Conservation (phyloP, 2,888 invertebrate species). For the Thereva nobilitata region DNA sequence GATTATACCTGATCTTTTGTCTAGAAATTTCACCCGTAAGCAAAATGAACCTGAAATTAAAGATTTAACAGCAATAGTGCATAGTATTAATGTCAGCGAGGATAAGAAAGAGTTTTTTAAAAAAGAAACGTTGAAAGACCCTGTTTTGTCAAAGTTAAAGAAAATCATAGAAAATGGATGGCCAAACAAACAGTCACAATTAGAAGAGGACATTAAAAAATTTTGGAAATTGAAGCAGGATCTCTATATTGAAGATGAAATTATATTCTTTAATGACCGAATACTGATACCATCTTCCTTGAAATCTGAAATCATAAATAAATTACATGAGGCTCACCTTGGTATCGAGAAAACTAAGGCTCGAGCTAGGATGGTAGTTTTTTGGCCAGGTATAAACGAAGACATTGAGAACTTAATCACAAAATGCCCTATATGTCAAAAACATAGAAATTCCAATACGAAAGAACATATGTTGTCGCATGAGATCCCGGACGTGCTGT, state of each 20-base stretch:
- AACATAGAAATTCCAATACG: slow-evolving; percentile 15
- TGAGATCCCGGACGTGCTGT: slow-evolving; percentile 15
- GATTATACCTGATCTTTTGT: no score
- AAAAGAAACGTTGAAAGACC: slow-evolving; percentile 31
- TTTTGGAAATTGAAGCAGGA: slow-evolving; percentile 19
- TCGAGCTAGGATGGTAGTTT: slow-evolving; percentile 21
- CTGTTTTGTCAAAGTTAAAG: slow-evolving; percentile 9
- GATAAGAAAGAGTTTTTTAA: slow-evolving; percentile 25
- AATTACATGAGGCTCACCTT: slow-evolving; percentile 20
- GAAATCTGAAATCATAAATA: background rate
- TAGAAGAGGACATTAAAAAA: slow-evolving; percentile 25
- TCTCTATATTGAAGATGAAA: slow-evolving; percentile 5
- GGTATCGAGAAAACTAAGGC: slow-evolving; percentile 37
- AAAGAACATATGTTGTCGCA: slow-evolving; percentile 22
- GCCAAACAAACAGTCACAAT: slow-evolving; percentile 7
- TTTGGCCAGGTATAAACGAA: slow-evolving; percentile 34
- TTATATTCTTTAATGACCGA: slow-evolving; percentile 11
- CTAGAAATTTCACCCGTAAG: no score
- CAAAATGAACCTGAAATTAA: no score
- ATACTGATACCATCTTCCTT: background rate
- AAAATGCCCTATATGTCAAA: slow-evolving; percentile 30
- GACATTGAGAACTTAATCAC: slow-evolving; percentile 28
- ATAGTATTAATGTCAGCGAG: slow-evolving; percentile 35
- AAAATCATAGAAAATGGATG: slow-evolving; percentile 17
- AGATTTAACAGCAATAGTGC: slow-evolving; percentile 40